Base-by-base conservation (phyloP, 2,113 vertebrate species). In the Talpa occidentalis region DNA sequence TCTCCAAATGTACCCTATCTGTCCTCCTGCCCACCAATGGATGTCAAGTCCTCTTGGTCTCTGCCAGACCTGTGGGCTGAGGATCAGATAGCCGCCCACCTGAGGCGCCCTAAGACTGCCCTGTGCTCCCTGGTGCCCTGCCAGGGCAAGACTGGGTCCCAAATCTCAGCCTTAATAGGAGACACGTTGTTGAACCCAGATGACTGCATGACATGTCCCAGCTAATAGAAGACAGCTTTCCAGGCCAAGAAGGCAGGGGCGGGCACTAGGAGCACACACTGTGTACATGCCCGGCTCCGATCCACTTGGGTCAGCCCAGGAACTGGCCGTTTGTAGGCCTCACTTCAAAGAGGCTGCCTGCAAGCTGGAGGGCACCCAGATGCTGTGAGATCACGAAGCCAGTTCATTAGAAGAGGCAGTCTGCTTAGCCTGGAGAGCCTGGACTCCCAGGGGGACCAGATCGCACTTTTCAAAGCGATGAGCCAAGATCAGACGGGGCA, bases 401-500 rank as follows among this genome's bases (percentile, higher is more conserved):
- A 17, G 77, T 88, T 96, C 93, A 90, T 97, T 95, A 95, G 72
- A 73, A 94, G 66, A 89, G 35, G 47, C 84, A 86, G 59, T 22
- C 92, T 94, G 74, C 66, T 49, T 91, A 67, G 86, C 86, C 92
- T 5, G 28, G 87, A 93, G 93, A 96, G 79, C 35, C 21, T 17
- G 76, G 54, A 73, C 70, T 77, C 94, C 64, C 7, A 42, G 1
- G 17, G 56, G 44, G 66, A 44, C 40, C 60, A 60, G 56, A 54
- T 10, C 1, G 0, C 6, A 1, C 60, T 92, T 91, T 93, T 96
- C 95, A 97, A 95, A 97, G 93, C 67, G 79, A 83, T 93, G 49
- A 94, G 69, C 1, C 5, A 12, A 77, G 26, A 1, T 56, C 73
- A 84, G 87, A 86, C 11, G 9, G 6, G 0, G 10, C 0, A 0